Conservation (phyloP, 2,113 vertebrate species). For the Protobothrops flavoviridis region DNA sequence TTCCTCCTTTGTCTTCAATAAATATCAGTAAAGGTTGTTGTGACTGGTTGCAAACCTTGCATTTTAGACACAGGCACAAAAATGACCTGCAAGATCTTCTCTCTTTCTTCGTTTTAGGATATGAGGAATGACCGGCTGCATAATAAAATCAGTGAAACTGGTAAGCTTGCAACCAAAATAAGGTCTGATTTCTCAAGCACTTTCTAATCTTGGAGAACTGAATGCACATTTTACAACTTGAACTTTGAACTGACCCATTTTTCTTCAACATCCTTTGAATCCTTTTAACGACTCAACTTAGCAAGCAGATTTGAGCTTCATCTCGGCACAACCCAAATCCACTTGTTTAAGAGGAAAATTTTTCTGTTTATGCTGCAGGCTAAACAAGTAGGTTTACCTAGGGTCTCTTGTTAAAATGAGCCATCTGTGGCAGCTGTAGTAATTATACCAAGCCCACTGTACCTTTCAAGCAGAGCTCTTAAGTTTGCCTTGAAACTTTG, state of each 20-base stretch:
- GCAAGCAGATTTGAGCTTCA: slow-evolving; percentile 61
- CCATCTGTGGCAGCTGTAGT: slow-evolving; percentile 73
- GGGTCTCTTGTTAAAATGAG: slow-evolving; percentile 74
- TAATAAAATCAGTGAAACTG: background rate
- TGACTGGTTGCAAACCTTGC: background rate
- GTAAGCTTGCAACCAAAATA: background rate
- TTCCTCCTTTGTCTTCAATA: background rate
- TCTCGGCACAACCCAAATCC: slow-evolving; percentile 61
- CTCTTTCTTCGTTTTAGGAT: background rate
- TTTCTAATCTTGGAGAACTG: background rate
- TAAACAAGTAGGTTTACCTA: slow-evolving; percentile 71
- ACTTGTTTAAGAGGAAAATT: slow-evolving; percentile 70
- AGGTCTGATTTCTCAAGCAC: background rate
- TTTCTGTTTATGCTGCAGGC: slow-evolving; percentile 79
- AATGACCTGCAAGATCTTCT: background rate
- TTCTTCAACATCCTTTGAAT: slow-evolving; percentile 19
- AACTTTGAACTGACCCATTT: slow-evolving; percentile 46
- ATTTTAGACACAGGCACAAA: background rate
- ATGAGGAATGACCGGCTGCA: background rate
- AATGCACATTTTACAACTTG: slow-evolving; percentile 36
- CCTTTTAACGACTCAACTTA: slow-evolving; percentile 60
- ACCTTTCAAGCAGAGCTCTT: slow-evolving; percentile 70
- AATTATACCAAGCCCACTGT: slow-evolving; percentile 69
- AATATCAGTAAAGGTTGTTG: background rate
- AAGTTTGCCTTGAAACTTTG: slow-evolving; percentile 65